Evolutionary conservation across 2,113 vertebrate species (phyloP), one percentile per base, ranked within the genome.

Genomic region (Nothobranchius kuhntae): DNA sequence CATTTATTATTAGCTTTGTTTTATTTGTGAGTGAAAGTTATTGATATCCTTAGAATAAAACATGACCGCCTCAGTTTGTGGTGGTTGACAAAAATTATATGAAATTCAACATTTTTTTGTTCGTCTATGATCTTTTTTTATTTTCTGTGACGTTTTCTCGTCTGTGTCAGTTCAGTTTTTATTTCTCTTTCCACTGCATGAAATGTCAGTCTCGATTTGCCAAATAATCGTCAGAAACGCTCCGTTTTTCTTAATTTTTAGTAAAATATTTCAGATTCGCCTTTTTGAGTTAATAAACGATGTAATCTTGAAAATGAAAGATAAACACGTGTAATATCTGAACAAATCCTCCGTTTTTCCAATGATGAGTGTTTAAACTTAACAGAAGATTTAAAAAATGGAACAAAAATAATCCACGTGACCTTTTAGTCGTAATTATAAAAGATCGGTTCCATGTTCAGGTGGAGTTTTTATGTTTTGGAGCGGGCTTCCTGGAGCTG

Each of bases 401-500:
- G 14, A 13, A 0, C 9, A 6, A 47, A 47, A 30, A 61, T 40
- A 15, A 40, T 21, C 9, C 24, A 11, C 54, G 5, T 35, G 0
- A 45, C 2, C 46, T 65, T 48, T 55, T 14, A 52, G 2, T 46
- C 56, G 6, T 17, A 3, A 9, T 47, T 48, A 12, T 36, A 17
- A 51, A 45, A 21, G 62, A 15, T 46, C 60, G 80, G 67, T 30
- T 3, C 4, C 30, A 30, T 30, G 4, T 30, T 30, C 30, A 30
- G 80, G 36, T 71, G 50, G 62, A 13, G 73, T 51, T 86, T 52
- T 85, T 30, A 4, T 30, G 30, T 30, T 30, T 30, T 85, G 81
- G 81, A 87, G 85, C 73, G 85, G 60, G 81, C 63, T 57, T 63
- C 70, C 75, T 85, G 63, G 64, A 79, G 81, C 75, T 71, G 80